These are phyloP conservation scores for Stenchaetothrips biformis DNA, from an alignment of 2,888 invertebrate species.

Conservation along the genomic window DNA sequence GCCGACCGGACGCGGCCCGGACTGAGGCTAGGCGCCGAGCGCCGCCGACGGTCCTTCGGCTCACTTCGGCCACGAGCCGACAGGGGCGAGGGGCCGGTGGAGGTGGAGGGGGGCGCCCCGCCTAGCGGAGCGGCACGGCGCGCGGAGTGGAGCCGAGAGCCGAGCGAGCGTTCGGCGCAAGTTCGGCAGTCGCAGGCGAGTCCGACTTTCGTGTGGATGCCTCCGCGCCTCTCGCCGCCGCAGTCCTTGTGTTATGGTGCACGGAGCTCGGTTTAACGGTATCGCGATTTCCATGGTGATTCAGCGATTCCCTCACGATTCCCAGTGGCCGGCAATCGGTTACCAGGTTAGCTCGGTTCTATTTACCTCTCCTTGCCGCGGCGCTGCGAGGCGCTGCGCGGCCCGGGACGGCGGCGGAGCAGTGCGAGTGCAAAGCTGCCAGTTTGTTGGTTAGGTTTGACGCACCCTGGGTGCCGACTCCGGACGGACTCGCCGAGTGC, in stretches of 20 bases:
- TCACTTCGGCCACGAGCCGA: conserved; percentile 10
- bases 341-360: background rate
- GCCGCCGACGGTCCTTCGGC: background rate
- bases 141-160: background rate
- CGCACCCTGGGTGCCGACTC: background rate
- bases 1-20: background rate
- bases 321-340: background rate
- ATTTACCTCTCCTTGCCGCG: background rate
- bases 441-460: background rate
- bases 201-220: background rate
- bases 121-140: background rate
- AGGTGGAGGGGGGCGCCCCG: background rate
- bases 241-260: conserved; percentile 12
- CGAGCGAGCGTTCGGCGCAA: background rate
- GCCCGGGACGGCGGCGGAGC: background rate
- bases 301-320: background rate
- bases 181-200: conserved; percentile 6
- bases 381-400: background rate
- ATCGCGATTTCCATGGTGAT: conserved; percentile 14
- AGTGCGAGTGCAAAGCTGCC: background rate
- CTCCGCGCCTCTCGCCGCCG: background rate
- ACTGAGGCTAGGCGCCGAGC: background rate
- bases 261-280: conserved; percentile 6
- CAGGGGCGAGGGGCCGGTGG: background rate
- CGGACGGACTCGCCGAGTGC: no score